phyloP scores from a whole-genome alignment of 2,888 invertebrate genomes.

The Lasioglossum oenotherae region DNA sequence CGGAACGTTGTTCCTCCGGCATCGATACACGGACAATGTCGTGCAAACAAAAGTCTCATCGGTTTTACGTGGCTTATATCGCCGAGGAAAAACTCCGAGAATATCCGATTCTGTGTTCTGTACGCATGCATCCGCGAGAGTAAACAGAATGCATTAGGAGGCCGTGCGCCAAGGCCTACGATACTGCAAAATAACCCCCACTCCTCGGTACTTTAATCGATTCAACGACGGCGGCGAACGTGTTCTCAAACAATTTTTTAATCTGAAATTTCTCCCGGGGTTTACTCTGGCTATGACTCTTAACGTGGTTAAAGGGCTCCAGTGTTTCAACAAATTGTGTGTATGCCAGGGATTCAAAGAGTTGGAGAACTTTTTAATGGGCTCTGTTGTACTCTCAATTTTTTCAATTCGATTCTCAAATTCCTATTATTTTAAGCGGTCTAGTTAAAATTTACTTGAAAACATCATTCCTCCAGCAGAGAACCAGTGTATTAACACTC shows the following conservation, averaged over 20 bases:
- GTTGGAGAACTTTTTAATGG: neutral
- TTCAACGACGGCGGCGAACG: neutral
- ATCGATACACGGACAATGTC: conserved; percentile 46
- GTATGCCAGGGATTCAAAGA: neutral
- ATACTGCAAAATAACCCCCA: conserved; percentile 23
- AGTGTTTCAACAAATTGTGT: neutral
- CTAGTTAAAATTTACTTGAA: neutral
- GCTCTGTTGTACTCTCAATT: neutral
- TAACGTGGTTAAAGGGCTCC: neutral
- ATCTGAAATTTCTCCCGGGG: neutral
- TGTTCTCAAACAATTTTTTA: neutral
- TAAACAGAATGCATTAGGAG: conserved; percentile 51
- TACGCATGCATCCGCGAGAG: conserved; percentile 21
- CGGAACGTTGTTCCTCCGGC: conserved; percentile 25
- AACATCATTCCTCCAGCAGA: neutral
- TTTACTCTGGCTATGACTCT: neutral
- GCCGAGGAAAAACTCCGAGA: conserved; percentile 49
- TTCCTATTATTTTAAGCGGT: neutral
- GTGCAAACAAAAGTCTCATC: conserved; percentile 64
- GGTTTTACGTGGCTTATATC: conserved; percentile 52
- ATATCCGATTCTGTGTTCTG: conserved; percentile 52
- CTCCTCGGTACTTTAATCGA: neutral
- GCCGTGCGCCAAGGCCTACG: conserved; percentile 1
- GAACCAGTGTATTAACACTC: neutral
- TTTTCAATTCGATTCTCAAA: neutral